A percentile compares a stretch with the other conserved stretches of the same genome.
Evolutionary conservation across 2,888 invertebrate species (phyloP).

Genomic region (Eumacrocentrus americanus): DNA sequence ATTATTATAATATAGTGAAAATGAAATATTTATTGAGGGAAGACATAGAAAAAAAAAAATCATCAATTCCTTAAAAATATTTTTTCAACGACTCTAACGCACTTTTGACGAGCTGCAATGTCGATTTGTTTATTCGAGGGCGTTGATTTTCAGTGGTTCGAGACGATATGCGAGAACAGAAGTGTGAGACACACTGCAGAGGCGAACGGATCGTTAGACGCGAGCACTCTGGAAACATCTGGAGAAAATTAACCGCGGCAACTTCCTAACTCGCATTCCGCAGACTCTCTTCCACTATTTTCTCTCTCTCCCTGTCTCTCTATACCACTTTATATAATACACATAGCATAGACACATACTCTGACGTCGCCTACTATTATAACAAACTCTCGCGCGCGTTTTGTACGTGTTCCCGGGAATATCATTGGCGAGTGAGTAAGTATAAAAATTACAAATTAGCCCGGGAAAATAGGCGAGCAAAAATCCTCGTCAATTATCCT

Average conservation of each 20-base stretch:
- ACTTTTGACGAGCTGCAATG: slow-evolving; percentile 21
- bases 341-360: slow-evolving; percentile 5
- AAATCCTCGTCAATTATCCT: slow-evolving; percentile 24
- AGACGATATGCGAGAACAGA: not conserved
- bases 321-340: not conserved
- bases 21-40: no score
- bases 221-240: slow-evolving; percentile 32
- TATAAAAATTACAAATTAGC: slow-evolving; percentile 24
- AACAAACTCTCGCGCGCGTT: not conserved
- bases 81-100: no score
- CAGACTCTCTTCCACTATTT: slow-evolving; percentile 7
- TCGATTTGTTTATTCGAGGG: not conserved
- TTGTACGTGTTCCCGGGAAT: not conserved
- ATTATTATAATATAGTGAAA: no score
- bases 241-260: slow-evolving; percentile 36
- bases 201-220: slow-evolving; percentile 25
- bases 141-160: not conserved
- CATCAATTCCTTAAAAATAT: no score
- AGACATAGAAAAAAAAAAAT: no score
- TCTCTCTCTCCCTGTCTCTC: slow-evolving; percentile 6
- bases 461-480: slow-evolving; percentile 2
- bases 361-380: no score
- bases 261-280: slow-evolving; percentile 22
- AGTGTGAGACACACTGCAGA: not conserved
- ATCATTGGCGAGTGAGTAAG: not conserved